Base-by-base conservation (phyloP, 2,888 invertebrate species). In the Eugnorisma glareosa region DNA sequence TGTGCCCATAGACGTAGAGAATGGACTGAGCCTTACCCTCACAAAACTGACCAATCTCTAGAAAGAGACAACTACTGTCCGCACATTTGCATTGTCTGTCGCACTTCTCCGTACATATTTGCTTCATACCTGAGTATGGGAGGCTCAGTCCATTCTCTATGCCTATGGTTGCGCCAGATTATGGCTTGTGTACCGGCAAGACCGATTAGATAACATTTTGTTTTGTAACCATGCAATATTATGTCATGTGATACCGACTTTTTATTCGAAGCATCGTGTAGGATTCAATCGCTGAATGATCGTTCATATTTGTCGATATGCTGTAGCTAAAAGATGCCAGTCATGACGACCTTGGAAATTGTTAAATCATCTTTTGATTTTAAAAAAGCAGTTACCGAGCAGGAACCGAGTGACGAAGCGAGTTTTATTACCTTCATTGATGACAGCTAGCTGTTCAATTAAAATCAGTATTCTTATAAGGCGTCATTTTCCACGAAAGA, bases 171-270 rank as follows among this genome's bases (percentile, higher is more conserved):
- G n/a, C n/a, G n/a, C 21, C 24, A 37, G 28, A 51, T 31, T 31
- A 10, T 28, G 1, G 45, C 48, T 15, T 21, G 31, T n/a, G 37
- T 45, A 31, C 45, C 74, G 45, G 48, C 74, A 18, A 35, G 1
- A 13, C 10, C 31, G 40, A 75, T 75, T 75, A 61, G 75, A 75
- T 75, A 75, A 75, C 61, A 40, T 75, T 77, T 51, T 76, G 37
- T 51, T 75, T 28, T n/a, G 48, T 48, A 21, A 51, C 31, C 61
- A 35, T 35, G 61, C 48, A 43, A 31, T 70, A 70, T 59, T 48
- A 18, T 45, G 43, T 10, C 43, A 35, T 10, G 10, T 43, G 10
- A 28, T 13, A 71, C 7, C 2, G 35, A 18, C 4, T 24, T 48
- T 45, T 31, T 21, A 18, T 45, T 37, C 37, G 8, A 54, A 31